Evolutionary conservation across 2,797 vertebrate species (phyloP).

Genomic region (Coendou prehensilis): DNA sequence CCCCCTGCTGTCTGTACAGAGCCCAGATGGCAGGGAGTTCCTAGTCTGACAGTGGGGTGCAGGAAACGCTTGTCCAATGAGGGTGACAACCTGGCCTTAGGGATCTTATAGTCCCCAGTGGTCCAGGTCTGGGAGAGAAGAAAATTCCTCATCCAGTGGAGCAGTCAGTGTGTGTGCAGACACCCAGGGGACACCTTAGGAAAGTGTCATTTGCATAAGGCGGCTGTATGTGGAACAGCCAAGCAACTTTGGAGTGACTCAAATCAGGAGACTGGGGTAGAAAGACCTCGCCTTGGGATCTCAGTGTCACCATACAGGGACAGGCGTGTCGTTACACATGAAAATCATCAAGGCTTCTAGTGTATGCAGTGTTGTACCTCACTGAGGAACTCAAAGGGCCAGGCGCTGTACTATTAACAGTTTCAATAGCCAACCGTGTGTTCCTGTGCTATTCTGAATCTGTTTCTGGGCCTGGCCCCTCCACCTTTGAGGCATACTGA

Average conservation of each 20-base stretch:
- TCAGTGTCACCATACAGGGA: not conserved
- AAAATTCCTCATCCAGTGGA: fast-evolving
- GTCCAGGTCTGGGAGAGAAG: not conserved
- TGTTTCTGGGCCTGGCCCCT: not conserved
- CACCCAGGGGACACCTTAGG: not conserved
- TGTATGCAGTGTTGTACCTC: not conserved
- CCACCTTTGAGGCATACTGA: not conserved
- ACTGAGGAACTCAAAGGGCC: not conserved
- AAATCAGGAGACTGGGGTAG: not conserved
- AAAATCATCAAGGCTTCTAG: not conserved
- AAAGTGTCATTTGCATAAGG: not conserved
- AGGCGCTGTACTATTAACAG: not conserved
- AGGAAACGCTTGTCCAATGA: not conserved
- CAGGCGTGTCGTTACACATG: not conserved
- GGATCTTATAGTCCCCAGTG: not conserved
- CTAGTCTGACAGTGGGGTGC: not conserved
- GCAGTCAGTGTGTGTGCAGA: not conserved
- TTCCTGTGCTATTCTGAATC: not conserved
- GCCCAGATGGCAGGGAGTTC: not conserved
- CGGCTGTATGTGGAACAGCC: not conserved
- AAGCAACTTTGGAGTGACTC: not conserved
- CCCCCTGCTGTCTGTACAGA: not conserved
- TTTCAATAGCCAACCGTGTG: not conserved
- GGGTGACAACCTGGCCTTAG: not conserved
- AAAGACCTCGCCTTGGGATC: not conserved